phyloP scores from a whole-genome alignment of 2,113 vertebrate species.

The Etheostoma spectabile region DNA sequence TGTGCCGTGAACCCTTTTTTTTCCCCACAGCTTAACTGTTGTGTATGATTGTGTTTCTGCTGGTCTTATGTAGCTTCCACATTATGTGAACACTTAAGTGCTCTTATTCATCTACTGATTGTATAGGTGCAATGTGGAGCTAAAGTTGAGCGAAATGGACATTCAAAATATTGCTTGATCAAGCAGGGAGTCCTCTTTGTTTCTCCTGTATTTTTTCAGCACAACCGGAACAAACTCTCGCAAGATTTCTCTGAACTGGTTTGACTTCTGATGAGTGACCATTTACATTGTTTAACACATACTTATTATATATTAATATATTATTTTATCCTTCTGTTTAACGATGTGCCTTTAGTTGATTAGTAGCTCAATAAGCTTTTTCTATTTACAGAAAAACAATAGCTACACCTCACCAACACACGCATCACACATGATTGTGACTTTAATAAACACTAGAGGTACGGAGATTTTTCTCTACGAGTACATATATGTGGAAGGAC shows the following conservation, averaged over 20 bases:
- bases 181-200: neutral
- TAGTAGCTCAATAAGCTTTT: neutral
- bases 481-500: neutral
- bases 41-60: conserved; percentile 1
- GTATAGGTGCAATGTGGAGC: neutral
- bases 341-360: neutral
- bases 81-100: neutral
- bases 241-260: conserved; percentile 5
- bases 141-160: neutral
- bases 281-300: too few species aligned
- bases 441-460: neutral
- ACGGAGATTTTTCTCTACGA: neutral
- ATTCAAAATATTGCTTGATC: neutral
- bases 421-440: neutral
- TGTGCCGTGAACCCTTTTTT: too few species aligned
- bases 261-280: neutral
- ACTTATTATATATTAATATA: too few species aligned
- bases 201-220: neutral
- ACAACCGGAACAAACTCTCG: neutral
- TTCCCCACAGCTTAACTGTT: neutral
- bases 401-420: too few species aligned
- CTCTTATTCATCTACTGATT: conserved; percentile 9
- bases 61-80: neutral
- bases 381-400: neutral
- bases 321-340: too few species aligned